phyloP scores from a whole-genome alignment of 2,888 invertebrate genomes.

The Brenthis ino region DNA sequence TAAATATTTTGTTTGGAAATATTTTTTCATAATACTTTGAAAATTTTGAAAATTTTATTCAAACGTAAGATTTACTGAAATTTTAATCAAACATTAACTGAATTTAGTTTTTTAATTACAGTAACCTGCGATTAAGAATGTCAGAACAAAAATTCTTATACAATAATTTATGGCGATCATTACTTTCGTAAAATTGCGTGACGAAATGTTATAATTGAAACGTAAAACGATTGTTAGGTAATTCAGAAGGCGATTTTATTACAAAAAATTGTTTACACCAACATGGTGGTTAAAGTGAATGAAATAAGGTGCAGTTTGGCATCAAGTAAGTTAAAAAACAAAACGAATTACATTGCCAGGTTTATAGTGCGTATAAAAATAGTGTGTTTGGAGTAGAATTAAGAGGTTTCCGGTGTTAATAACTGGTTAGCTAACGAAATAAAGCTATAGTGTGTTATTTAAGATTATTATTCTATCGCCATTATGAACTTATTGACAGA shows the following conservation, averaged over 20 bases:
- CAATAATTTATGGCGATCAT: conserved; percentile 35
- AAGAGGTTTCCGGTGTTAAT: conserved; percentile 48
- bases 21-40: not conserved
- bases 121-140: conserved; percentile 20
- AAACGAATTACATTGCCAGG: conserved; percentile 25
- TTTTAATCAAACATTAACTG: conserved; percentile 4
- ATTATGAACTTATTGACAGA: not conserved
- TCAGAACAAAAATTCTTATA: conserved; percentile 31
- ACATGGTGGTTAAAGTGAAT: not conserved
- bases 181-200: conserved; percentile 40
- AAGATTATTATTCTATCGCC: conserved; percentile 12
- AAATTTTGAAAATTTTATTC: not conserved
- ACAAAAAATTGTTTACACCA: not conserved
- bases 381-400: conserved; percentile 44
- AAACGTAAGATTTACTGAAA: not conserved
- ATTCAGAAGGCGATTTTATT: conserved; percentile 29
- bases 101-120: conserved; percentile 17
- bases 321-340: conserved; percentile 9
- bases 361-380: conserved; percentile 39
- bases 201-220: conserved; percentile 41
- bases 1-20: too few species aligned
- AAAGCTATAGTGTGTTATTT: conserved; percentile 34
- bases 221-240: conserved; percentile 33
- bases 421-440: conserved; percentile 39
- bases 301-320: conserved; percentile 1